A percentile compares a stretch with the other conserved stretches of the same genome.
Evolutionary conservation across 1,140 invertebrate genomes (phyloP).

Genomic region (Solenopsis invicta): DNA sequence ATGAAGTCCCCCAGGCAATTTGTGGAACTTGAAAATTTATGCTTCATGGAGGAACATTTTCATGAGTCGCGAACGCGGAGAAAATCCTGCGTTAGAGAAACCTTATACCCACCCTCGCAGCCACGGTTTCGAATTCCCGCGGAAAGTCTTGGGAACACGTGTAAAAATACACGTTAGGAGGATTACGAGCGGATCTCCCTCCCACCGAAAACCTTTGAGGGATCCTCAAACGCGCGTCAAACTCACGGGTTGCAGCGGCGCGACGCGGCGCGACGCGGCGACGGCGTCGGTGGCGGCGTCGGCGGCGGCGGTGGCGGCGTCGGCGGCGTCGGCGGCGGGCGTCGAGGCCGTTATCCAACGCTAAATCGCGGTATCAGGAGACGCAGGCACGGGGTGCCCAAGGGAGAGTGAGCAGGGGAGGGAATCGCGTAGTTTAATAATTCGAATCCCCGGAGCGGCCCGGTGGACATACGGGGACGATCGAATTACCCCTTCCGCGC

Average conservation of each 20-base stretch:
- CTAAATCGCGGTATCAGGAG: conserved; percentile 54
- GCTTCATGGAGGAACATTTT: conserved; percentile 1
- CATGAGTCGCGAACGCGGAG: not conserved
- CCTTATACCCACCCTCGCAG: not conserved
- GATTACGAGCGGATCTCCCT: not conserved
- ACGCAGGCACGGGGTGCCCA: not conserved
- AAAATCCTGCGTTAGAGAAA: not conserved
- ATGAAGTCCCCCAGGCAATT: conserved; percentile 1
- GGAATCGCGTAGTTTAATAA: conserved; percentile 66
- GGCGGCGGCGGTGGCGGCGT: too few species aligned
- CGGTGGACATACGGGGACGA: conserved; percentile 44
- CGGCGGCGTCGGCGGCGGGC: too few species aligned
- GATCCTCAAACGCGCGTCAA: conserved; percentile 52
- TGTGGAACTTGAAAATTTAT: conserved; percentile 38
- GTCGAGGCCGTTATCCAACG: conserved; percentile 53
- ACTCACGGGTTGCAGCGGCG: conserved; percentile 31
- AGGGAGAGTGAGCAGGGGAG: not conserved
- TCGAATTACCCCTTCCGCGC: conserved; percentile 54
- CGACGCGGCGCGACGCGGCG: not conserved
- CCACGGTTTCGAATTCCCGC: conserved; percentile 1
- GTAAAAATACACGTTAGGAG: conserved; percentile 15
- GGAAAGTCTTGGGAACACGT: not conserved
- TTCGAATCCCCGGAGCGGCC: conserved; percentile 40
- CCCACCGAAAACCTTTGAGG: not conserved
- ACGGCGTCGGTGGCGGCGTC: too few species aligned